phyloP scores from a whole-genome alignment of 2,797 vertebrate species.

The Syndactyla subalaris region DNA sequence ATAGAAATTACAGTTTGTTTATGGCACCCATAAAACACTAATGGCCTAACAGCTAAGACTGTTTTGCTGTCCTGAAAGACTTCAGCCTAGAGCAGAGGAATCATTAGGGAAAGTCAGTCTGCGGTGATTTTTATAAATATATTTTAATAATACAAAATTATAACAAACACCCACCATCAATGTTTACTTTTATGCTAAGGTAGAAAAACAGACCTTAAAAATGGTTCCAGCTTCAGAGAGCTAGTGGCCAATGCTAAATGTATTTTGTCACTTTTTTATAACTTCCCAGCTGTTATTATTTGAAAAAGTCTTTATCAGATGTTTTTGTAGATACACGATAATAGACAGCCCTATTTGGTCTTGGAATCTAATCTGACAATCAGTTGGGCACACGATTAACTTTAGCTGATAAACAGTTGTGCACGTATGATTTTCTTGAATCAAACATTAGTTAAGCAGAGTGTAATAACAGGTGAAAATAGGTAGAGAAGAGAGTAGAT shows the following conservation, averaged over 20 bases:
- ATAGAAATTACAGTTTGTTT: neutral
- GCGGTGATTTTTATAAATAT: neutral
- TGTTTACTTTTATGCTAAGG: neutral
- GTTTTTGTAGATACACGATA: neutral
- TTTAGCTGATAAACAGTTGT: neutral
- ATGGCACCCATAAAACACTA: neutral
- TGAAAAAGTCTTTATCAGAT: neutral
- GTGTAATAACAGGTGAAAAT: neutral
- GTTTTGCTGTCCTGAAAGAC: neutral
- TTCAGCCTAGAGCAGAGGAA: neutral
- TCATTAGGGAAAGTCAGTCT: neutral
- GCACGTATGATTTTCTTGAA: neutral
- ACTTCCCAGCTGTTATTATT: neutral
- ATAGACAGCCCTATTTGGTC: neutral
- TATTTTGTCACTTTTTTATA: neutral
- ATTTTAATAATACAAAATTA: neutral
- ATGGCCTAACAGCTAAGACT: neutral
- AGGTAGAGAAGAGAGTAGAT: neutral
- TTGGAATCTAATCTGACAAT: conserved; percentile 16
- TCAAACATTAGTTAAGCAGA: neutral
- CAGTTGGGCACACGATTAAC: neutral
- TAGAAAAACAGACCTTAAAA: neutral
- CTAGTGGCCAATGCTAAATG: neutral
- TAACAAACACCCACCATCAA: neutral
- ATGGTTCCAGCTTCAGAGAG: neutral